These are phyloP conservation scores for Brachypalpus laphriformis DNA, from an alignment of 2,888 invertebrate species.

Conservation along the genomic window DNA sequence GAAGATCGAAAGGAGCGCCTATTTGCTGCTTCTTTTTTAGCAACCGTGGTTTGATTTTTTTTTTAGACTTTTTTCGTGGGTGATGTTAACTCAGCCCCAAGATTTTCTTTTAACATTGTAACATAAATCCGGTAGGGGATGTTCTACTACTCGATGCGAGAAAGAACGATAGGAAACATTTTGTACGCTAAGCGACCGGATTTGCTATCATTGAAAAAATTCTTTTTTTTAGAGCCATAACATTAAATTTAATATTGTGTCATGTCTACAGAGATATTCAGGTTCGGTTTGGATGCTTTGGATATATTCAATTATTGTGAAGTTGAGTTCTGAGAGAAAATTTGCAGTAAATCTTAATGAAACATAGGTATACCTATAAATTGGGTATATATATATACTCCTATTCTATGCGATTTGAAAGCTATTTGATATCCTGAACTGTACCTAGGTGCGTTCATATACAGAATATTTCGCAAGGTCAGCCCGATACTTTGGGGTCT, in stretches of 20 bases:
- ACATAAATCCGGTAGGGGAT: constrained; percentile 54
- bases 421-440: background rate
- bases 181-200: constrained; percentile 49
- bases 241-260: constrained; percentile 50
- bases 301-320: constrained; percentile 12
- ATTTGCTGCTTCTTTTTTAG: constrained; percentile 33
- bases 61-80: constrained; percentile 18
- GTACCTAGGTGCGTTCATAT: too few relatives aligned
- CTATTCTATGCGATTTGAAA: background rate
- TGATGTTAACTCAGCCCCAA: constrained; percentile 49
- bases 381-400: too few relatives aligned
- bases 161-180: constrained; percentile 18
- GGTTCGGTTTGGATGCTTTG: background rate
- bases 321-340: background rate
- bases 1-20: background rate
- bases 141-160: constrained; percentile 42
- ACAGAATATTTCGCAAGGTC: too few relatives aligned
- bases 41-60: constrained; percentile 2
- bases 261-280: constrained; percentile 12
- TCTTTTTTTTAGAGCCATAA: constrained; percentile 58
- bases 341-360: background rate
- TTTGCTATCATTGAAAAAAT: constrained; percentile 53
- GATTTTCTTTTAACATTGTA: constrained; percentile 53
- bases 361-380: background rate
- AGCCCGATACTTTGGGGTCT: too few relatives aligned